phyloP scores from a whole-genome alignment of 2,113 vertebrate genomes.

The Theropithecus gelada region DNA sequence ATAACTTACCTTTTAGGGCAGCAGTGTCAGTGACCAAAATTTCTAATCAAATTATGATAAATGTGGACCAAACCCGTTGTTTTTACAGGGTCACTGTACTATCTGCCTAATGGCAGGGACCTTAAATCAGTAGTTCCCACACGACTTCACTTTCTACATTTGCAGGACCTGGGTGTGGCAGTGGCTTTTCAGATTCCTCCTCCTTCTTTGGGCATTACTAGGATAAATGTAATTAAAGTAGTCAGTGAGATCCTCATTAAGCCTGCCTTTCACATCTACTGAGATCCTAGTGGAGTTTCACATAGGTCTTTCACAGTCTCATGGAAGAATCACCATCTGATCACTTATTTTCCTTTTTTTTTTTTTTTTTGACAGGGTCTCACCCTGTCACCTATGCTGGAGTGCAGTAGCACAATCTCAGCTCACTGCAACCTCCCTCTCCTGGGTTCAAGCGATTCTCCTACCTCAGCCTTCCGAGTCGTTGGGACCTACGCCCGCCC shows the following conservation, averaged over 20 bases:
- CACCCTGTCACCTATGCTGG: no score
- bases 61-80: background rate
- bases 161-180: background rate
- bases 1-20: background rate
- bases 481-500: no score
- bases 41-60: background rate
- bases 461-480: no score
- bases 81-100: background rate
- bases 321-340: background rate
- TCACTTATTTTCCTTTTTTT: background rate
- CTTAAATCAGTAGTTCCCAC: background rate
- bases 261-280: background rate
- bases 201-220: background rate
- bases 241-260: background rate
- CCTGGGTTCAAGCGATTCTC: no score
- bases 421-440: no score
- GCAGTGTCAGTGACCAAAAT: background rate
- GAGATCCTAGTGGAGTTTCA: background rate
- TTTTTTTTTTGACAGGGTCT: no score
- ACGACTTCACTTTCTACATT: background rate
- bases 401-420: no score
- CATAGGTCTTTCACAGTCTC: background rate
- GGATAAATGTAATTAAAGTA: background rate
- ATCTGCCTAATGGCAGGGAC: background rate
- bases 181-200: background rate